phyloP scores from a whole-genome alignment of 2,113 vertebrate species.

The Rhinolophus ferrumequinum region DNA sequence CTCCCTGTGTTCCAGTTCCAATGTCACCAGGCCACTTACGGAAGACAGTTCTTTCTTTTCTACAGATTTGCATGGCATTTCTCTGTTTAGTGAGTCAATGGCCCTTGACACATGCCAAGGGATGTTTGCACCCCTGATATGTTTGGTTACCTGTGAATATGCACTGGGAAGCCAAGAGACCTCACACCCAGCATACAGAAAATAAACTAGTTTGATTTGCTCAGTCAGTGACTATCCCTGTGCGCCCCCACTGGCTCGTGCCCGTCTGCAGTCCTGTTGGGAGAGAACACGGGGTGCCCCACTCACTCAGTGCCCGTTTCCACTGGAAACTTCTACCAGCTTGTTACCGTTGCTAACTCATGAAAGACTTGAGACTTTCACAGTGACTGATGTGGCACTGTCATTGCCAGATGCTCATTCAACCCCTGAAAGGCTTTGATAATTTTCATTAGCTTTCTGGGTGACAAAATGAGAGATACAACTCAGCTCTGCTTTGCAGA shows the following conservation, averaged over 20 bases:
- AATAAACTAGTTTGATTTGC: neutral
- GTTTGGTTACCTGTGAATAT: neutral
- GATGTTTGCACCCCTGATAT: fast-evolving
- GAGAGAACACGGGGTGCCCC: neutral
- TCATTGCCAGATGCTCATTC: neutral
- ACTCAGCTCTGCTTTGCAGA: neutral
- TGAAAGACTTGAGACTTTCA: neutral
- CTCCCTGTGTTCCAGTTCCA: neutral
- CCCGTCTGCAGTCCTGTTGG: neutral
- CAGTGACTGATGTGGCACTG: neutral
- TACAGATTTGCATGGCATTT: fast-evolving
- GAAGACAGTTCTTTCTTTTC: neutral
- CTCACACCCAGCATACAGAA: neutral
- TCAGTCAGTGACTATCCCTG: neutral
- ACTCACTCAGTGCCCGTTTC: neutral
- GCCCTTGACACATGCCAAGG: fast-evolving
- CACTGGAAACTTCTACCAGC: neutral
- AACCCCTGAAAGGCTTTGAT: slow-evolving; percentile 34
- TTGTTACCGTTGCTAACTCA: neutral
- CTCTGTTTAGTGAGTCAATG: neutral
- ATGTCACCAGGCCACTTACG: neutral
- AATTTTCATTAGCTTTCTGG: neutral
- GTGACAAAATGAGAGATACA: neutral
- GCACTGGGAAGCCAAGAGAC: neutral
- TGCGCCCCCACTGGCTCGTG: neutral